Evolutionary conservation across 2,113 vertebrate genomes (phyloP).

Genomic region (Pygoscelis antarcticus): DNA sequence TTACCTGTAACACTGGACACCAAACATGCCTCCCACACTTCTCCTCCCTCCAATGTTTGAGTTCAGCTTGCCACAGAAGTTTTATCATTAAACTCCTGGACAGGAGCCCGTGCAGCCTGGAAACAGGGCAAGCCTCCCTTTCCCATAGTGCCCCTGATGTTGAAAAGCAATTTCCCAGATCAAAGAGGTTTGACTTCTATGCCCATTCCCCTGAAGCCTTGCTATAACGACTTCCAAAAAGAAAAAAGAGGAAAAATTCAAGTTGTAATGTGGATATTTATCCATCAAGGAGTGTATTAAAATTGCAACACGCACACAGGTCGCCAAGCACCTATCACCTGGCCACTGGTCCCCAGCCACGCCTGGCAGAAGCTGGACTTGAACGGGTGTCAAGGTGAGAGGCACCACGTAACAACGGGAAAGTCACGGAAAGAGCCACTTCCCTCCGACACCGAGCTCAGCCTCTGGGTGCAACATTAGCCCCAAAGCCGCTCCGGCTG

Average conservation of each 20-base stretch:
- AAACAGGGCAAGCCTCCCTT: neutral
- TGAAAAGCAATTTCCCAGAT: neutral
- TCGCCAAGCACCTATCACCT: neutral
- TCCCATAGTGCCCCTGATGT: neutral
- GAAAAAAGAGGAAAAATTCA: neutral
- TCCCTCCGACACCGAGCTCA: fast-evolving
- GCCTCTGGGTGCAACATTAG: neutral
- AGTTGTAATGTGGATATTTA: neutral
- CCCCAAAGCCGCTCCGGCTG: no score
- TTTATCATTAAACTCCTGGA: neutral
- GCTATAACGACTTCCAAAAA: neutral
- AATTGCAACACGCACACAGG: neutral
- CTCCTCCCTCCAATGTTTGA: fast-evolving
- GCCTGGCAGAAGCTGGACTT: neutral
- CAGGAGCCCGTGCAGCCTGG: neutral
- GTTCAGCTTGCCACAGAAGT: neutral
- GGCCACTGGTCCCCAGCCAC: neutral
- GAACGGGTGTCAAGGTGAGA: fast-evolving
- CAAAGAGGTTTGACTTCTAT: neutral
- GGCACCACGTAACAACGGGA: fast-evolving
- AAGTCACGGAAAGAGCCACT: neutral
- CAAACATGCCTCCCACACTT: neutral
- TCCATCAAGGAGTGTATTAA: neutral
- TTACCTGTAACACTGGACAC: neutral
- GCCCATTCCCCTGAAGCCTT: neutral